phyloP scores from a whole-genome alignment of 2,797 vertebrate species.

The Rhadinocentrus ornatus region DNA sequence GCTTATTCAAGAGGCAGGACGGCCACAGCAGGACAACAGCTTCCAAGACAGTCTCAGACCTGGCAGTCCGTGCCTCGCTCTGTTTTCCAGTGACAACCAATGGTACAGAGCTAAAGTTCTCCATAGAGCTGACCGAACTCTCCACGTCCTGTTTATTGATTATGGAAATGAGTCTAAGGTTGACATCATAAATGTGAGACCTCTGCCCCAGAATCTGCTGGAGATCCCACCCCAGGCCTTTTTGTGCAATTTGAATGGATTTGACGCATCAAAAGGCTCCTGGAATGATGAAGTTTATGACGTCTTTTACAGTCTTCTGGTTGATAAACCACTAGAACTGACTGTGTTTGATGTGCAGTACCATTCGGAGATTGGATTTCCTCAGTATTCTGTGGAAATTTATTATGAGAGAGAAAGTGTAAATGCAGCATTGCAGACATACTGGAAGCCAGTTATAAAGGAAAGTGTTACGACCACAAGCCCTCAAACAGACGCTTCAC shows the following conservation, averaged over 20 bases:
- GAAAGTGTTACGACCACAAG: neutral
- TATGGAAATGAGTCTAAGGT: slow-evolving; percentile 86
- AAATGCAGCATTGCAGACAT: slow-evolving; percentile 79
- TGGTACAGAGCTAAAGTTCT: slow-evolving; percentile 87
- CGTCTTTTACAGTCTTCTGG: slow-evolving; percentile 81
- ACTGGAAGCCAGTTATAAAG: slow-evolving; percentile 66
- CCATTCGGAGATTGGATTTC: slow-evolving; percentile 59
- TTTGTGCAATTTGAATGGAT: slow-evolving; percentile 86
- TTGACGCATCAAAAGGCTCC: slow-evolving; percentile 73
- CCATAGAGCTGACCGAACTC: slow-evolving; percentile 13
- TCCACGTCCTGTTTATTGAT: slow-evolving; percentile 85
- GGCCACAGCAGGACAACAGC: slow-evolving; percentile 20
- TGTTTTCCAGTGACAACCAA: slow-evolving; percentile 80
- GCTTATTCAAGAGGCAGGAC: slow-evolving; percentile 78
- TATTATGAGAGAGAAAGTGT: slow-evolving; percentile 75
- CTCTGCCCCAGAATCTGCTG: slow-evolving; percentile 78
- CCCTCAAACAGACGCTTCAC: neutral
- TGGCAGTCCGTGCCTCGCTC: slow-evolving; percentile 85
- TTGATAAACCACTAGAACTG: slow-evolving; percentile 82
- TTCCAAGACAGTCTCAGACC: slow-evolving; percentile 53
- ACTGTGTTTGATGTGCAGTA: slow-evolving; percentile 63
- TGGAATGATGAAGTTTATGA: slow-evolving; percentile 83
- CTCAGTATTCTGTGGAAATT: slow-evolving; percentile 82
- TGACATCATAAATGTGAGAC: slow-evolving; percentile 71
- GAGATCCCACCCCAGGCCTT: slow-evolving; percentile 84